phyloP scores from a whole-genome alignment of 2,113 vertebrate genomes.

The Diphyllodes magnificus region DNA sequence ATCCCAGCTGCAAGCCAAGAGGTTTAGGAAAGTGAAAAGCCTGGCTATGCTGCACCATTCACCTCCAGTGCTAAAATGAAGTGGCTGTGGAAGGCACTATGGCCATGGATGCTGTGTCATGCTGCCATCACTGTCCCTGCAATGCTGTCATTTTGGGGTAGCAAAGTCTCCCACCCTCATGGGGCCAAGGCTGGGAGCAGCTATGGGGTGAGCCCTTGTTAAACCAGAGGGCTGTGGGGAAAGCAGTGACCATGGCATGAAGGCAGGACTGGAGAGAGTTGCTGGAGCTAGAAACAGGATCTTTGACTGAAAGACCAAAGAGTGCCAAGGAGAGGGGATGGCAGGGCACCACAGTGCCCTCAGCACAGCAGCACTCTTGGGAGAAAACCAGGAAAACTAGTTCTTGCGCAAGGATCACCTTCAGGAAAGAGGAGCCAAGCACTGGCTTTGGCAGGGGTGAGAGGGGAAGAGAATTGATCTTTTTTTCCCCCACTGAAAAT shows the following conservation, averaged over 20 bases:
- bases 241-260: rapidly evolving
- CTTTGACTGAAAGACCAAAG: background rate
- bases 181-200: background rate
- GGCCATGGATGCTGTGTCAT: background rate
- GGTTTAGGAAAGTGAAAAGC: background rate
- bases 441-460: background rate
- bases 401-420: background rate
- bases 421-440: background rate
- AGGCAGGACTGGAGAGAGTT: background rate
- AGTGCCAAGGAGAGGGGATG: background rate
- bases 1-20: background rate
- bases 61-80: background rate
- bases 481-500: background rate
- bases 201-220: background rate
- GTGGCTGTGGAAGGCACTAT: background rate
- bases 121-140: background rate
- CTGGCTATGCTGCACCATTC: background rate
- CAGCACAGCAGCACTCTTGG: background rate
- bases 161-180: rapidly evolving
- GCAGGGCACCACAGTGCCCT: background rate
- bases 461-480: background rate
- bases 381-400: background rate
- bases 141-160: rapidly evolving
- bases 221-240: background rate
- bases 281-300: background rate